Evolutionary conservation across 2,797 vertebrate genomes (phyloP), one percentile per base, ranked within the genome.

Genomic region (Cirrhinus mrigala): DNA sequence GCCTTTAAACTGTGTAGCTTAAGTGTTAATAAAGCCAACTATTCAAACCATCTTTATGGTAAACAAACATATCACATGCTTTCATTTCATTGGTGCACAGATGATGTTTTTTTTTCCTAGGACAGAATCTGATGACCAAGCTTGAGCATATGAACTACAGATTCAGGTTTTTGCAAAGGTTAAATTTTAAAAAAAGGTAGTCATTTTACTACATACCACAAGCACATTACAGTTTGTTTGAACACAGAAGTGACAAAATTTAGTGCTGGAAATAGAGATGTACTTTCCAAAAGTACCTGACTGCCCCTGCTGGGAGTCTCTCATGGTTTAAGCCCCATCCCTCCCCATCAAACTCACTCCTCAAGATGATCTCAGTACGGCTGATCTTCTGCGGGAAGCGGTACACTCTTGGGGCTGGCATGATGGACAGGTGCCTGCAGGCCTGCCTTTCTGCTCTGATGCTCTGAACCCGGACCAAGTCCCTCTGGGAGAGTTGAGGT

Each of bases 331-430:
- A 84, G 37, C 22, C 33, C 33, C 15, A 33, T 70, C 69, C 69
- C 27, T 6, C 22, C 82, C 62, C 62, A 37, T 16, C 84, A 73
- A 90, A 94, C 94, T 95, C 91, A 95, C 94, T 94, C 88, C 92
- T 92, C 79, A 94, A 91, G 89, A 93, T 86, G 92, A 95, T 94
- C n/a, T 92, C 91, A 80, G 93, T 91, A 0, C 82, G 87, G 88
- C 93, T 95, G 91, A 94, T 93, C 90, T 94, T 93, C 85, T 76
- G 86, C 22, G 88, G 87, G 80, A 92, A 90, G 20, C 86, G 33
- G 12, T 85, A 85, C 71, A 92, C 81, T 85, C 90, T 88, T 1
- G 91, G 87, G 44, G 92, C 90, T 75, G 93, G 93, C 94, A 94
- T 95, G 85, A 85, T 6, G 20, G 70, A 78, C 54, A 56, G 9